Percentiles rank a stretch among this genome's conserved stretches.
Conservation (phyloP, 2,113 vertebrate species). For the Erythrocercus mccallii region DNA sequence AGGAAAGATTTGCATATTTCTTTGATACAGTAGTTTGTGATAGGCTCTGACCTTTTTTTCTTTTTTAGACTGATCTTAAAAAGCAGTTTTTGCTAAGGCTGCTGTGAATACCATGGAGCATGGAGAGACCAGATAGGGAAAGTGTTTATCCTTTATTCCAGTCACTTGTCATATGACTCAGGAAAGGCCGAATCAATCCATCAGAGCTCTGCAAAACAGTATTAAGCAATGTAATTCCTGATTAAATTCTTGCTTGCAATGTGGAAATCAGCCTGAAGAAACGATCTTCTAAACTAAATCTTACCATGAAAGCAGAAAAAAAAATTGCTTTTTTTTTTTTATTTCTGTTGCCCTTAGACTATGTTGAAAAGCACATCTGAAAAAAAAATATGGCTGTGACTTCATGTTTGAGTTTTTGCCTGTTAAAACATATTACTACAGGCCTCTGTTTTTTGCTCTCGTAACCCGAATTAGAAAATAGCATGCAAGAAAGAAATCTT, state of each 20-base stretch:
- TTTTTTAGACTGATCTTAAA: conserved; percentile 10
- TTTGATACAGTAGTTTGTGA: conserved; percentile 41
- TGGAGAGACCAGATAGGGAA: neutral
- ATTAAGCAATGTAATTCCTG: conserved; percentile 17
- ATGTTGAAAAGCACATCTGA: conserved; percentile 49
- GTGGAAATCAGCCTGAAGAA: neutral
- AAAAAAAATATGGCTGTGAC: conserved; percentile 40
- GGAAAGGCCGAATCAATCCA: conserved; percentile 9
- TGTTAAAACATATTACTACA: conserved; percentile 57
- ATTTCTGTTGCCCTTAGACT: neutral
- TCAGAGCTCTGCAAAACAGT: neutral
- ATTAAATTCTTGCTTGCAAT: conserved; percentile 38
- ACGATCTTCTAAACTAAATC: neutral
- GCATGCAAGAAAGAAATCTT: conserved; percentile 49
- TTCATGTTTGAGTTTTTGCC: conserved; percentile 62
- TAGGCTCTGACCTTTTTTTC: conserved; percentile 29
- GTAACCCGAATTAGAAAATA: conserved; percentile 61
- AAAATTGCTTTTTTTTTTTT: neutral
- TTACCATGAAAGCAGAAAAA: neutral
- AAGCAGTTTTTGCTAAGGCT: conserved; percentile 1
- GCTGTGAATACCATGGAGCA: neutral
- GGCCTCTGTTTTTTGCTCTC: conserved; percentile 53
- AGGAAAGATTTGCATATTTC: conserved; percentile 62
- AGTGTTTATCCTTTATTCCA: neutral
- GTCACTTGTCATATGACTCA: conserved; percentile 12